These are phyloP conservation scores for Carassius auratus DNA, from an alignment of 2,113 vertebrate species.

Conservation along the genomic window DNA sequence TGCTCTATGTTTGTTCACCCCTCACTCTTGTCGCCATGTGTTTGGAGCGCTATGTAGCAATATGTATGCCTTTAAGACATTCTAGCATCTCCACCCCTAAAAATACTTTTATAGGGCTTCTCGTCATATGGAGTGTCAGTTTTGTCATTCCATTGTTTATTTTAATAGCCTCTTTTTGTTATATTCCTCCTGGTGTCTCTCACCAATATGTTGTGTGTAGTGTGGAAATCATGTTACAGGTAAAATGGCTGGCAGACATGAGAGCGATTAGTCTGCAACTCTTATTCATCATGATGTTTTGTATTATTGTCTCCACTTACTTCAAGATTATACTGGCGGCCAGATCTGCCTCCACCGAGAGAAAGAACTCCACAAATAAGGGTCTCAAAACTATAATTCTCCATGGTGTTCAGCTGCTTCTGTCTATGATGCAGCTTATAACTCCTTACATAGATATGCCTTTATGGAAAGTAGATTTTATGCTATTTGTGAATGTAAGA, in stretches of 20 bases:
- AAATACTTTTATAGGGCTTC: constrained; percentile 14
- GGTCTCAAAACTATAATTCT: constrained; percentile 57
- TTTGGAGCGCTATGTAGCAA: constrained; percentile 57
- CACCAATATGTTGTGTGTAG: constrained; percentile 21
- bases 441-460: constrained; percentile 49
- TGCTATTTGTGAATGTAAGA: constrained; percentile 31
- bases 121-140: constrained; percentile 47
- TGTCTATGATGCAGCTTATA: constrained; percentile 49
- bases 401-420: constrained; percentile 59
- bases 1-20: constrained; percentile 33
- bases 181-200: neutral
- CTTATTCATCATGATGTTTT: constrained; percentile 43
- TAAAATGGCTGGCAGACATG: constrained; percentile 45
- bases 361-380: constrained; percentile 46
- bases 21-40: constrained; percentile 55
- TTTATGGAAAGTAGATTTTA: constrained; percentile 13
- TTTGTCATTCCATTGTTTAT: constrained; percentile 14
- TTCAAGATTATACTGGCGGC: constrained; percentile 56
- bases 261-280: neutral
- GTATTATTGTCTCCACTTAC: constrained; percentile 52
- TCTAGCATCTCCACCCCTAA: constrained; percentile 40
- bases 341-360: constrained; percentile 37
- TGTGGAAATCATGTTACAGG: constrained; percentile 30
- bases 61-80: constrained; percentile 56
- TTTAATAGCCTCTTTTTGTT: neutral